Percentiles rank a stretch among this genome's conserved stretches.
These are phyloP conservation scores for Crambe crambe DNA, from an alignment of 37 sponge, comb jelly and placozoan species.

Conservation along the genomic window DNA sequence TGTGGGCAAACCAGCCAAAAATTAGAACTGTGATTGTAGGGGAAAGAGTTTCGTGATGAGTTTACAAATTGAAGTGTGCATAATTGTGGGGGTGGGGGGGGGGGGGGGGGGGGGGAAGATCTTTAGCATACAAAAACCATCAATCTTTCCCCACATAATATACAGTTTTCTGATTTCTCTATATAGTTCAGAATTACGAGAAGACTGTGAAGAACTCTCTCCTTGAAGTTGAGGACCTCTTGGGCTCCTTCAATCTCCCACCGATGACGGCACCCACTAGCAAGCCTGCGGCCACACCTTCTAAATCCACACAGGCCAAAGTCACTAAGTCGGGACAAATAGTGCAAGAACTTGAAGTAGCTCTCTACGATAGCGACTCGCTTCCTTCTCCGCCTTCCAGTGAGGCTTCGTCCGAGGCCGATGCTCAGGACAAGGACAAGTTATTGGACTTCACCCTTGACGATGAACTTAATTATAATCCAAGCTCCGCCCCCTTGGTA, in stretches of 20 bases:
- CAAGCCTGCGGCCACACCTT: not conserved
- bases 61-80: too few relatives aligned
- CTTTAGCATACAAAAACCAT: too few relatives aligned
- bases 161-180: too few relatives aligned
- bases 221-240: slow-evolving; percentile 27
- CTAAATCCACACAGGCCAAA: not conserved
- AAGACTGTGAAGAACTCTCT: slow-evolving; percentile 20
- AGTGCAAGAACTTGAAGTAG: slow-evolving; percentile 22
- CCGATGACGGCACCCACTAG: not conserved
- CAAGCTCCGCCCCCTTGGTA: not conserved
- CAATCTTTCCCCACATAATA: too few relatives aligned
- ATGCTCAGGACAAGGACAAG: slow-evolving; percentile 11
- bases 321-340: not conserved
- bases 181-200: slow-evolving; percentile 19
- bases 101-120: too few relatives aligned
- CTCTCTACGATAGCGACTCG: slow-evolving; percentile 30
- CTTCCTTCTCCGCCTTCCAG: slow-evolving; percentile 47
- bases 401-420: slow-evolving; percentile 3
- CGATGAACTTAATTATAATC: slow-evolving; percentile 9
- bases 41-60: too few relatives aligned
- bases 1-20: too few relatives aligned
- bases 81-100: too few relatives aligned
- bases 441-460: slow-evolving; percentile 42
- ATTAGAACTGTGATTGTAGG: too few relatives aligned
- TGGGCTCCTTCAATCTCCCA: slow-evolving; percentile 10